A percentile compares a stretch with the other conserved stretches of the same genome.
These are phyloP conservation scores for Halocynthia roretzi DNA, from an alignment of 23 tunicate species.

Conservation along the genomic window DNA sequence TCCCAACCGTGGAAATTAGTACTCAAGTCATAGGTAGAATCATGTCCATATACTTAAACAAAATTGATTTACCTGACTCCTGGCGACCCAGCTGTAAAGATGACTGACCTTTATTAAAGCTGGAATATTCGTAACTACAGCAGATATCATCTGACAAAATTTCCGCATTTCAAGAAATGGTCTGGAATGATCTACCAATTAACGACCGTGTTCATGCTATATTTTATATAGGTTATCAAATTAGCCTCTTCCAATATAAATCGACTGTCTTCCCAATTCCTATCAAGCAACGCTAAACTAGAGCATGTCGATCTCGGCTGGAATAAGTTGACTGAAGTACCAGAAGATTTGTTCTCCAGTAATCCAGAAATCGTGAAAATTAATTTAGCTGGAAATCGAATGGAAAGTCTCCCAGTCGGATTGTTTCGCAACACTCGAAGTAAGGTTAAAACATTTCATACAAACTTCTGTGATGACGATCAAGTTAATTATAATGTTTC, in stretches of 20 bases:
- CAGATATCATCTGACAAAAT: too few relatives aligned
- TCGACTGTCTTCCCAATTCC: not conserved
- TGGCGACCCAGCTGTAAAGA: too few relatives aligned
- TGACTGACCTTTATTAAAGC: too few relatives aligned
- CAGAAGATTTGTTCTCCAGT: not conserved
- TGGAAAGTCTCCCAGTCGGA: not conserved
- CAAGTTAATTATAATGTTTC: too few relatives aligned
- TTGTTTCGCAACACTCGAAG: not conserved
- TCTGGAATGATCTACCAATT: not conserved
- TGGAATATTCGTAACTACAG: too few relatives aligned
- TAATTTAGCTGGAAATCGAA: not conserved
- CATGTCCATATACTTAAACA: too few relatives aligned
- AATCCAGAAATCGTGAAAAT: constrained; percentile 10
- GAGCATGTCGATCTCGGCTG: not conserved
- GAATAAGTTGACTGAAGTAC: not conserved
- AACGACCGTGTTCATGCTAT: not conserved
- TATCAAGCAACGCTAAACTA: not conserved
- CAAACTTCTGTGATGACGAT: not conserved
- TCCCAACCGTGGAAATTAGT: too few relatives aligned
- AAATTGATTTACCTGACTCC: too few relatives aligned
- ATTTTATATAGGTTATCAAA: not conserved
- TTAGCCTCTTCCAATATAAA: not conserved
- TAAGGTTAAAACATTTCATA: not conserved
- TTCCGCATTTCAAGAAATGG: not conserved
- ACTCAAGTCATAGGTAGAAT: too few relatives aligned